Evolutionary conservation across 2,888 invertebrate genomes (phyloP).

Genomic region (Ophonus ardosiacus): DNA sequence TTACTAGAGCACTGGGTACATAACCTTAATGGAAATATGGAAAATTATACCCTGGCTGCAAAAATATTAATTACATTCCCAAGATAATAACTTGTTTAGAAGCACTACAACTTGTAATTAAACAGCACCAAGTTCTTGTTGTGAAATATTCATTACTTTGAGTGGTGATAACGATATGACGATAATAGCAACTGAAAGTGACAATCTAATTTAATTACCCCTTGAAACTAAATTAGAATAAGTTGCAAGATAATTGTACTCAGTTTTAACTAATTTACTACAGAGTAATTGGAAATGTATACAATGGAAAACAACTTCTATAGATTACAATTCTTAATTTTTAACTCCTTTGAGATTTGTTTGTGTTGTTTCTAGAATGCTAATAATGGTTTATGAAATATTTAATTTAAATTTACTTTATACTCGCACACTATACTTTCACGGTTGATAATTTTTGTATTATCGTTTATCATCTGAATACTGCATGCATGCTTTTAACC

Average conservation of each 20-base stretch:
- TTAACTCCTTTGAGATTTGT: not conserved
- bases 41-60: not conserved
- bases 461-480: conserved; percentile 32
- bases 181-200: conserved; percentile 27
- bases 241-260: conserved; percentile 4
- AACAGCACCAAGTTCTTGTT: conserved; percentile 20
- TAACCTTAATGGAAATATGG: conserved; percentile 16
- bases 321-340: not conserved
- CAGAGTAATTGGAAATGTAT: conserved; percentile 5
- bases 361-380: no score
- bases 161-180: conserved; percentile 31
- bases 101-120: conserved; percentile 20
- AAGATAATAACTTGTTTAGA: not conserved
- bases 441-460: conserved; percentile 9
- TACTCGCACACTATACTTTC: not conserved
- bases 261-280: conserved; percentile 17
- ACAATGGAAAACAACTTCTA: conserved; percentile 15
- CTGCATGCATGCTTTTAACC: conserved; percentile 19
- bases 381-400: not conserved
- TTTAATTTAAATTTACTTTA: not conserved
- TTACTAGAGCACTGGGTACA: not conserved
- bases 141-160: conserved; percentile 32
- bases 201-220: conserved; percentile 35
- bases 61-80: conserved; percentile 6
- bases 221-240: conserved; percentile 8